Base-by-base conservation (phyloP, 2,113 vertebrate genomes). In the Dolichallabes microphthalmus region DNA sequence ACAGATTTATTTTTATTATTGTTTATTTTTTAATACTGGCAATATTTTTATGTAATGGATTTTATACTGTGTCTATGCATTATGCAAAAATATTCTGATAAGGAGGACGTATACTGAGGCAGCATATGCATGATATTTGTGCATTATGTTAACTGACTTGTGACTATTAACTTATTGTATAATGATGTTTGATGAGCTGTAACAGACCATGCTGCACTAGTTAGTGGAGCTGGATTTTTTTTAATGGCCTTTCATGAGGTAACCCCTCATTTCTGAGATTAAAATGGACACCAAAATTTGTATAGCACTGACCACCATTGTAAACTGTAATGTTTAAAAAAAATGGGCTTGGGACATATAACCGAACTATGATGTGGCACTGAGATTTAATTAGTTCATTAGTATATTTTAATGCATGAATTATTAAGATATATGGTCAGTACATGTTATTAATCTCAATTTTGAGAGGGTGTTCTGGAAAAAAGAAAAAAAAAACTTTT, bases 131-230 rank as follows among this genome's bases (percentile, higher is more conserved):
- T 94, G 94, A 95, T 94, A 94, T 95, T 94, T 95, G 94, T 95
- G 93, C 93, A 95, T 93, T 89, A 93, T 94, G 92, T 94, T 91
- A 93, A 92, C 88, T 91, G 87, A 92, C 91, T 89, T 87, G 92
- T 91, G 91, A 85, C 90, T 92, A 92, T 93, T 95, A 95, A 95
- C 93, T 95, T 95, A 95, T 95, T 95, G 91, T 93, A 94, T 93
- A 87, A 89, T 85, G 87, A 84, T 90, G 83, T 93, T 90, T 90
- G 85, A 92, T 90, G 39, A 92, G 35, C 87, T 90, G 87, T 92
- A 73, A 82, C 82, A 77, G 93, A 95, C 93, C 93, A 93, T 84
- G 93, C 94, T 95, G 93, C 92, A 94, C 93, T 93, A 87, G 92
- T 77, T 71, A 87, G 93, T 94, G 93, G 87, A 79, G 93, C 92